phyloP scores from a whole-genome alignment of 2,797 vertebrate genomes.

The Syngnathus rostellatus region DNA sequence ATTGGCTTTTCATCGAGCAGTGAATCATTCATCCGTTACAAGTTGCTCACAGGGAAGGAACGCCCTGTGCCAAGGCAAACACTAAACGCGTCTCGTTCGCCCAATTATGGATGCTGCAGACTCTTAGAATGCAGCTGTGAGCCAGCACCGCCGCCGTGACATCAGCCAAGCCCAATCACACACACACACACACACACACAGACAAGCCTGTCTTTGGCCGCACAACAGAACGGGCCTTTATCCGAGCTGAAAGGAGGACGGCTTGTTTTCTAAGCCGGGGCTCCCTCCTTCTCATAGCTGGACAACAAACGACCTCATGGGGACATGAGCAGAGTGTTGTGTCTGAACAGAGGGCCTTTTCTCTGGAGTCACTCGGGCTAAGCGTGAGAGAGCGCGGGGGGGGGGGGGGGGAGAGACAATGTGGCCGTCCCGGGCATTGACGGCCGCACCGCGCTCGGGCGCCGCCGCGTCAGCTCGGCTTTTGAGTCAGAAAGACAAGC shows the following conservation, averaged over 20 bases:
- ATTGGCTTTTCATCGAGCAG: slow-evolving; percentile 35
- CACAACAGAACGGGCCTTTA: slow-evolving; percentile 65
- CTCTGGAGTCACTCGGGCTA: slow-evolving; percentile 77
- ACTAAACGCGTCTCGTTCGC: slow-evolving; percentile 45
- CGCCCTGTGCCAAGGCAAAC: slow-evolving; percentile 42
- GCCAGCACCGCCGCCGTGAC: slow-evolving; percentile 57
- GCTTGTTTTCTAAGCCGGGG: slow-evolving; percentile 61
- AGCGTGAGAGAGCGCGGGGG: slow-evolving; percentile 55
- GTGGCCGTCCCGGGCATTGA: slow-evolving; percentile 59
- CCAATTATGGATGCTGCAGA: slow-evolving; percentile 40
- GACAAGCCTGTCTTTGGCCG: slow-evolving; percentile 58
- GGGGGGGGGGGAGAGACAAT: slow-evolving; percentile 27
- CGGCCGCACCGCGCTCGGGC: slow-evolving; percentile 50
- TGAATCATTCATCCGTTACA: slow-evolving; percentile 37
- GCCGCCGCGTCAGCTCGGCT: slow-evolving; percentile 52
- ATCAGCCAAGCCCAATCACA: slow-evolving; percentile 53
- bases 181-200: slow-evolving; percentile 32
- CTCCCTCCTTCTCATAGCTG: slow-evolving; percentile 59
- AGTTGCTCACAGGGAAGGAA: slow-evolving; percentile 32
- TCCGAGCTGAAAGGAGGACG: slow-evolving; percentile 62
- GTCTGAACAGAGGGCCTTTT: slow-evolving; percentile 78
- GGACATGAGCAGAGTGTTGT: slow-evolving; percentile 67
- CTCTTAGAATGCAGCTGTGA: slow-evolving; percentile 59
- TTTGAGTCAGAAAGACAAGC: slow-evolving; percentile 58
- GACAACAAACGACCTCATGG: slow-evolving; percentile 72